Evolutionary conservation across 2,888 invertebrate genomes (phyloP).

Genomic region (Clistopyga incitator): DNA sequence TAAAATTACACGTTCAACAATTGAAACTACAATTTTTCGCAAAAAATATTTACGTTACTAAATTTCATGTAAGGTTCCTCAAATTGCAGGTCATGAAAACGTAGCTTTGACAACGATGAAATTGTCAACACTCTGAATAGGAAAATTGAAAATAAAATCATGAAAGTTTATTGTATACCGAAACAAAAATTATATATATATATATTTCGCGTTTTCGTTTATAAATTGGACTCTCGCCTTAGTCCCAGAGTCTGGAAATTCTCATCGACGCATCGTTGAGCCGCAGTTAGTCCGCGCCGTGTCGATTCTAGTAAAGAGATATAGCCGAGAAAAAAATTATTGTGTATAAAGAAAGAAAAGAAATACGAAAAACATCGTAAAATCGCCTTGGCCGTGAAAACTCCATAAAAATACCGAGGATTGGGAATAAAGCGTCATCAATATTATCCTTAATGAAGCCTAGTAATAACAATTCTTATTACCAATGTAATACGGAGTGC

Average conservation of each 20-base stretch:
- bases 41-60: neutral
- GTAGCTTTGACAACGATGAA: constrained; percentile 12
- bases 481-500: constrained; percentile 61
- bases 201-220: constrained; percentile 8
- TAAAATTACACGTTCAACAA: neutral
- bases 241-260: constrained; percentile 27
- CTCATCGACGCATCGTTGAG: constrained; percentile 31
- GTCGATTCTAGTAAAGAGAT: constrained; percentile 22
- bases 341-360: constrained; percentile 48
- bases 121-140: constrained; percentile 10
- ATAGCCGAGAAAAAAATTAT: constrained; percentile 41
- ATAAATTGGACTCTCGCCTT: neutral
- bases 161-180: neutral
- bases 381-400: constrained; percentile 43
- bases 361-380: constrained; percentile 1
- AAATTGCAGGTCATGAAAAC: neutral
- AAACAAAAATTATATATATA: neutral
- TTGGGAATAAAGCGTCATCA: constrained; percentile 31
- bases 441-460: constrained; percentile 65
- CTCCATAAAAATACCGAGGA: neutral
- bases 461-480: constrained; percentile 68
- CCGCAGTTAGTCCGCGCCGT: constrained; percentile 14
- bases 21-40: constrained; percentile 14
- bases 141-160: neutral
- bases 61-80: constrained; percentile 1